A percentile compares a stretch with the other conserved stretches of the same genome.
Evolutionary conservation across 2,888 invertebrate species (phyloP).

Genomic region (Erannis defoliaria): DNA sequence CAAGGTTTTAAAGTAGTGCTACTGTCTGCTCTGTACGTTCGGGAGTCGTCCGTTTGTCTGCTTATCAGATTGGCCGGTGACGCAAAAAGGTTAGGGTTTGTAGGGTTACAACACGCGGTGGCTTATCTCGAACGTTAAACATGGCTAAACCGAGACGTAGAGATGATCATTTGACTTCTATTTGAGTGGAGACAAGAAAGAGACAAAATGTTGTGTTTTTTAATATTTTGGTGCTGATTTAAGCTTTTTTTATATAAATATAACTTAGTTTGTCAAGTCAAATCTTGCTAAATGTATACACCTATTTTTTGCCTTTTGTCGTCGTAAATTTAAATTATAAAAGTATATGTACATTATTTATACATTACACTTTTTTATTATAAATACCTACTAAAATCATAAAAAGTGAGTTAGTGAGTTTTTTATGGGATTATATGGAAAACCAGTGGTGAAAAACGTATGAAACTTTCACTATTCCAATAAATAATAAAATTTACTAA

Average conservation of each 20-base stretch:
- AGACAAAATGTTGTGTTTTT: background rate
- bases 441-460: no score
- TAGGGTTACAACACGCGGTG: conserved; percentile 57
- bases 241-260: background rate
- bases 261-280: background rate
- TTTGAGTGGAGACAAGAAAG: conserved; percentile 9
- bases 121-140: conserved; percentile 48
- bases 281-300: no score
- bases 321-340: no score
- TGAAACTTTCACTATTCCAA: no score
- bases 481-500: no score
- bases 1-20: conserved; percentile 22
- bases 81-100: conserved; percentile 48
- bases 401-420: no score
- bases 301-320: no score
- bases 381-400: no score
- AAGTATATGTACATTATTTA: no score
- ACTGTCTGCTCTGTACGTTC: conserved; percentile 13
- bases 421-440: no score
- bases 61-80: conserved; percentile 57
- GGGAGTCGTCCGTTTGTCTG: conserved; percentile 50
- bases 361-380: no score
- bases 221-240: background rate
- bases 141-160: conserved; percentile 43
- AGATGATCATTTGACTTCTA: conserved; percentile 48